These are phyloP conservation scores for Busseola fusca DNA, from an alignment of 2,888 invertebrate genomes.

Conservation along the genomic window DNA sequence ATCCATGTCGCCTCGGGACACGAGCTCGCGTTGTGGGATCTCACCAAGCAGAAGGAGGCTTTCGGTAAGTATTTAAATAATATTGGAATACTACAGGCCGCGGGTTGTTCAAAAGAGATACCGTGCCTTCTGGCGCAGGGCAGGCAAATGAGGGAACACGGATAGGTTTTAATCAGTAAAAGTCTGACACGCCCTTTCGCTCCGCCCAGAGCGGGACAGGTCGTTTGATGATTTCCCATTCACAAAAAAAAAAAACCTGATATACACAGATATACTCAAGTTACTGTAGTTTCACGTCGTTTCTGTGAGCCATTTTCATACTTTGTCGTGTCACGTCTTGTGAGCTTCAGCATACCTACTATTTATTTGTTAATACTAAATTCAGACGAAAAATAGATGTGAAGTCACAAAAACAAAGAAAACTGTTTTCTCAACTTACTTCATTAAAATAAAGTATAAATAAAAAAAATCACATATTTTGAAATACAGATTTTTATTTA, in stretches of 20 bases:
- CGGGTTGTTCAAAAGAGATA: too few relatives aligned
- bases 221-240: too few relatives aligned
- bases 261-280: background rate
- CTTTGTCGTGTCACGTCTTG: background rate
- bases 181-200: too few relatives aligned
- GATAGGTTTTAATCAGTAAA: too few relatives aligned
- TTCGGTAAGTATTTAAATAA: constrained; percentile 88
- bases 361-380: background rate
- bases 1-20: constrained; percentile 95
- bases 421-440: background rate
- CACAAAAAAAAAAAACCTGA: too few relatives aligned
- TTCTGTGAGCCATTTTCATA: background rate
- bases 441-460: background rate
- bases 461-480: background rate
- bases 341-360: background rate
- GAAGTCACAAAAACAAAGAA: background rate
- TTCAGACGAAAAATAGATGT: background rate
- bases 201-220: too few relatives aligned
- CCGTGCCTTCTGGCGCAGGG: too few relatives aligned
- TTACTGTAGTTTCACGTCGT: background rate
- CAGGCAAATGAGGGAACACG: too few relatives aligned
- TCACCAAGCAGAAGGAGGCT: constrained; percentile 94
- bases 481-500: background rate
- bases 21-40: constrained; percentile 95
- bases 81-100: background rate